A percentile compares a stretch with the other conserved stretches of the same genome.
Conservation (phyloP, 2,888 invertebrate species). For the Pinctada fucata region DNA sequence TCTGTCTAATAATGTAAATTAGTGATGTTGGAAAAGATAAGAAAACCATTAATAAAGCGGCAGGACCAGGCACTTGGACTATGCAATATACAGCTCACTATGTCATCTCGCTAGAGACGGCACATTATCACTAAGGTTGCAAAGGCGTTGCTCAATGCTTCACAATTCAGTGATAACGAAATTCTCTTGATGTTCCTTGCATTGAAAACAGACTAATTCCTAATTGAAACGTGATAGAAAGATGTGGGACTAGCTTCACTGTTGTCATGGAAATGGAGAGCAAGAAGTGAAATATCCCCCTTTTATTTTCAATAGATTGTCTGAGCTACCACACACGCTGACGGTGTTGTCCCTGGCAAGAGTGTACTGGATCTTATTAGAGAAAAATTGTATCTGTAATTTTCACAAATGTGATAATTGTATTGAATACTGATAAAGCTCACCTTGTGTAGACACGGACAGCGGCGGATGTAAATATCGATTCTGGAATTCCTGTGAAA, state of each 20-base stretch:
- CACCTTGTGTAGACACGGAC: constrained; percentile 30
- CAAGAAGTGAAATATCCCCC: not conserved
- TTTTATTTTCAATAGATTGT: not conserved
- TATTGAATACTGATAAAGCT: not conserved
- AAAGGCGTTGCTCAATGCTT: not conserved
- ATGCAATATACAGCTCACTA: too few relatives aligned
- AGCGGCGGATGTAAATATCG: constrained; percentile 28
- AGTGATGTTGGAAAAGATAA: not conserved
- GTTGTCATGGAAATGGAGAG: not conserved
- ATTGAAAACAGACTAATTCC: constrained; percentile 3
- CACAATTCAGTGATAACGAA: not conserved
- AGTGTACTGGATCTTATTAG: too few relatives aligned
- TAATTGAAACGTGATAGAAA: not conserved
- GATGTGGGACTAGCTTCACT: not conserved
- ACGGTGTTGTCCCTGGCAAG: too few relatives aligned
- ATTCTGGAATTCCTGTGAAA: constrained; percentile 24
- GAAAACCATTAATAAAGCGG: not conserved
- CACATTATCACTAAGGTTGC: not conserved
- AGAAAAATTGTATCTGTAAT: too few relatives aligned
- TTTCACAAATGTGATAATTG: too few relatives aligned
- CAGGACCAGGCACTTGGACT: not conserved
- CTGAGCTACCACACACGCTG: too few relatives aligned
- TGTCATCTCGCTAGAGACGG: not conserved
- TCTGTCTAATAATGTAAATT: too few relatives aligned
- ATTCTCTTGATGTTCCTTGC: not conserved